Evolutionary conservation across 2,113 vertebrate genomes (phyloP).

Genomic region (Anser brachyrhynchus): DNA sequence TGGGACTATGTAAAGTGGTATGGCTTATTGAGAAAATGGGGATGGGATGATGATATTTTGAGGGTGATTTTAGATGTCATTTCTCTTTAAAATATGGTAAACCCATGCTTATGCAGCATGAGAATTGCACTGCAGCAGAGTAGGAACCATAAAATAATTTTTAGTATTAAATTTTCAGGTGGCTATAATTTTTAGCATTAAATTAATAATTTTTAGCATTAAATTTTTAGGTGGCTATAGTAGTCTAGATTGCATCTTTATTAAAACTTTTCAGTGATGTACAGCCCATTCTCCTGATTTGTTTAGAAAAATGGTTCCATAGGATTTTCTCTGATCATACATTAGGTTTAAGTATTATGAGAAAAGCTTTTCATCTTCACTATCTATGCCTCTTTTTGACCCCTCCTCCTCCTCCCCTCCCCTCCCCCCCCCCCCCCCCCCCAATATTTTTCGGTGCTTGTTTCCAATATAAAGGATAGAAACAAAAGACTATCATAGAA

Average conservation of each 20-base stretch:
- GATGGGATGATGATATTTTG: neutral
- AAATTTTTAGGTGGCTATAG: neutral
- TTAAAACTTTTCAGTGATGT: neutral
- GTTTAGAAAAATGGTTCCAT: neutral
- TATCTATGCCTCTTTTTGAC: neutral
- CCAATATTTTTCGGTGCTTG: neutral
- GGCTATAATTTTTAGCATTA: no score
- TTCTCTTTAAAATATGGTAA: constrained; percentile 46
- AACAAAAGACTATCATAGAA: neutral
- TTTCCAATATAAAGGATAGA: neutral
- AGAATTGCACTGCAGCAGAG: neutral
- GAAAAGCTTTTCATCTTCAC: neutral
- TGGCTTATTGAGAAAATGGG: neutral
- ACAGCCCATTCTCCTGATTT: neutral
- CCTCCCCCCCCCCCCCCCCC: no score
- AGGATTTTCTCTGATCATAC: neutral
- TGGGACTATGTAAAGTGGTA: neutral
- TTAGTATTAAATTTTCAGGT: no score
- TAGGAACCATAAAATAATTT: neutral
- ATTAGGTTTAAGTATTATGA: neutral
- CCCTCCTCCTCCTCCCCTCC: neutral
- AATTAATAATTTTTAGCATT: no score
- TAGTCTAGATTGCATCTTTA: neutral
- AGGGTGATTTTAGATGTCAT: constrained; percentile 2
- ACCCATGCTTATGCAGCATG: neutral